phyloP scores from a whole-genome alignment of 2,888 invertebrate species.

The Netelia inedita region DNA sequence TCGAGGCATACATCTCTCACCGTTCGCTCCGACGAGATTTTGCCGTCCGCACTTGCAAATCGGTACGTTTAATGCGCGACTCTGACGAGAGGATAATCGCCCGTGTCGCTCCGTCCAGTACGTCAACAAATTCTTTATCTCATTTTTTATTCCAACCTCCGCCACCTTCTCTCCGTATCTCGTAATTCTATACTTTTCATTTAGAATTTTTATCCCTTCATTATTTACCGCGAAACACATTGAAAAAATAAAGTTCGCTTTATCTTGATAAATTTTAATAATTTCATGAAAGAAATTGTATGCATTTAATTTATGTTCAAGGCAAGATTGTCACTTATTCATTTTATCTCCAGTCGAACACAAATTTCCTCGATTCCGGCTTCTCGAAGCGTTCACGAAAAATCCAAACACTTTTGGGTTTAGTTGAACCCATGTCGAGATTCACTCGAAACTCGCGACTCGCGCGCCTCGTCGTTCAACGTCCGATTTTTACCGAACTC shows the following conservation, averaged over 20 bases:
- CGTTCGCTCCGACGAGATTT: constrained; percentile 31
- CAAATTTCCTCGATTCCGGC: too few relatives aligned
- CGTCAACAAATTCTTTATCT: constrained; percentile 36
- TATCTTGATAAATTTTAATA: too few relatives aligned
- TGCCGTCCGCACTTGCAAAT: constrained; percentile 14
- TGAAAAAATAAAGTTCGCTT: not conserved
- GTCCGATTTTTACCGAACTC: too few relatives aligned
- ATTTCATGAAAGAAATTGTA: too few relatives aligned
- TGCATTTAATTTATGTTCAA: not conserved
- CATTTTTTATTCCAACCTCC: not conserved
- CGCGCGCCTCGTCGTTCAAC: too few relatives aligned
- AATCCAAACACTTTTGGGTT: too few relatives aligned
- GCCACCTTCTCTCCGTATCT: not conserved
- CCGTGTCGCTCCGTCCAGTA: constrained; percentile 29
- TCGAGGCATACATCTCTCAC: constrained; percentile 10
- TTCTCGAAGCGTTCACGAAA: too few relatives aligned
- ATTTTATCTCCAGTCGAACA: too few relatives aligned
- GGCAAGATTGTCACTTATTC: not conserved
- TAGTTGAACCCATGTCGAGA: too few relatives aligned
- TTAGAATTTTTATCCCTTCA: not conserved
- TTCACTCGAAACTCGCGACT: too few relatives aligned
- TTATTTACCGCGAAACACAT: not conserved
- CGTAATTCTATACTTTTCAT: constrained; percentile 11
- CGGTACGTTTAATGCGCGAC: constrained; percentile 19
- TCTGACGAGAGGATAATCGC: constrained; percentile 47